Evolutionary conservation across 1,140 invertebrate species (phyloP), one percentile per base, ranked within the genome.

Genomic region (Branchinecta lynchi): DNA sequence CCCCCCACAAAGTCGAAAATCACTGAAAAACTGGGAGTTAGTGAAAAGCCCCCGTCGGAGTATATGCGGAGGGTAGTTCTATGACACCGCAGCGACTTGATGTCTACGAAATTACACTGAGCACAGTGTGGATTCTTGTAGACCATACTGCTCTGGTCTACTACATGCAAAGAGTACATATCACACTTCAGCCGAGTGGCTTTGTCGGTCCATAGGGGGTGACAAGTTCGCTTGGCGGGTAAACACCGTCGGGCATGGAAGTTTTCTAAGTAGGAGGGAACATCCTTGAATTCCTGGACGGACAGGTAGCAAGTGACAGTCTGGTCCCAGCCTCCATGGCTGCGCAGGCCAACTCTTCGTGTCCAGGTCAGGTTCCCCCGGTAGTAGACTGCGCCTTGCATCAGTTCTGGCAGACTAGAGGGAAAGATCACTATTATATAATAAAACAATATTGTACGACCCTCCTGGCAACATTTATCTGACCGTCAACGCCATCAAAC

Each of bases 91-190:
- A 7, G 67, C 46, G 10, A 44, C 20, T 44, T 71, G 68, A 51
- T 68, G n/a, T 45, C 17, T 43, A n/a, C 66, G 10, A 7, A 72
- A 65, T 78, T 75, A 69, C 79, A 80, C 10, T 72, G 66, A 45
- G 76, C 78, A 73, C 79, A 80, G 70, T 80, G 75, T 15, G 74
- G 75, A 71, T 80, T 80, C 69, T 77, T 80, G 71, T 74, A 80
- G 10, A 74, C 43, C 8, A 7, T 0, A 17, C 46, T 45, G 12
- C 9, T 20, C 12, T 44, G 20, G 10, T 60, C 69, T 10, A 45
- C 69, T 17, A 73, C 71, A 45, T 68, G 67, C 0, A 73, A 70
- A 44, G 72, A 21, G 46, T 74, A 74, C 8, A 46, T 10, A 8
- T 65, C 46, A 51, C 73, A 73, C 43, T 72, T 71, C 9, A 43